Conservation (phyloP, 2,888 invertebrate species). For the Nephrocerus scutellatus region DNA sequence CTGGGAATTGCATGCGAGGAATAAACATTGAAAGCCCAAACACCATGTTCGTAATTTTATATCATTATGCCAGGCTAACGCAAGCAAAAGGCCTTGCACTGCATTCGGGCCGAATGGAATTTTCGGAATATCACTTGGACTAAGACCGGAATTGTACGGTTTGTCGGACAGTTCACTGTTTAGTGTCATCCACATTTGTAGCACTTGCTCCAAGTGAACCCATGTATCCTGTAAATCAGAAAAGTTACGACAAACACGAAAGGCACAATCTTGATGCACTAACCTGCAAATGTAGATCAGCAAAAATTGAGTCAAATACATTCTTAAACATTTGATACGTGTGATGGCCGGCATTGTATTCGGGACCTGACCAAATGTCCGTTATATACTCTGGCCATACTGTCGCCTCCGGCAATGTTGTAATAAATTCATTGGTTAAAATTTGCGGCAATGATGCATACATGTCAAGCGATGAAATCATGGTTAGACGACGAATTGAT, state of each 20-base stretch:
- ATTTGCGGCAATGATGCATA: constrained; percentile 45
- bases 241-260: constrained; percentile 1
- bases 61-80: constrained; percentile 60
- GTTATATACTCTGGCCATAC: constrained; percentile 48
- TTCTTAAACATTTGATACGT: constrained; percentile 58
- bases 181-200: constrained; percentile 80
- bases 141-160: constrained; percentile 50
- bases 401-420: constrained; percentile 39
- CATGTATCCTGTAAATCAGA: constrained; percentile 54
- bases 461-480: constrained; percentile 52
- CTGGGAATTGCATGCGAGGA: constrained; percentile 61
- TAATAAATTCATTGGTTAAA: constrained; percentile 40
- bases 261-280: neutral
- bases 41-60: constrained; percentile 70
- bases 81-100: constrained; percentile 59
- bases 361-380: constrained; percentile 51
- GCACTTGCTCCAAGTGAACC: constrained; percentile 72
- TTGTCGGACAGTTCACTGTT: constrained; percentile 55
- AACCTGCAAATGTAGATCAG: constrained; percentile 55
- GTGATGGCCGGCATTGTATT: constrained; percentile 47
- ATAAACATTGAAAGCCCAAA: constrained; percentile 63
- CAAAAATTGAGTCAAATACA: constrained; percentile 64
- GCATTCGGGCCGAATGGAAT: constrained; percentile 60
- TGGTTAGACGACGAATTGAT: constrained; percentile 61
- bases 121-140: constrained; percentile 55